Percentiles rank a stretch among this genome's conserved stretches.
Evolutionary conservation across 1,140 invertebrate species (phyloP).

Genomic region (Heliconius himera): DNA sequence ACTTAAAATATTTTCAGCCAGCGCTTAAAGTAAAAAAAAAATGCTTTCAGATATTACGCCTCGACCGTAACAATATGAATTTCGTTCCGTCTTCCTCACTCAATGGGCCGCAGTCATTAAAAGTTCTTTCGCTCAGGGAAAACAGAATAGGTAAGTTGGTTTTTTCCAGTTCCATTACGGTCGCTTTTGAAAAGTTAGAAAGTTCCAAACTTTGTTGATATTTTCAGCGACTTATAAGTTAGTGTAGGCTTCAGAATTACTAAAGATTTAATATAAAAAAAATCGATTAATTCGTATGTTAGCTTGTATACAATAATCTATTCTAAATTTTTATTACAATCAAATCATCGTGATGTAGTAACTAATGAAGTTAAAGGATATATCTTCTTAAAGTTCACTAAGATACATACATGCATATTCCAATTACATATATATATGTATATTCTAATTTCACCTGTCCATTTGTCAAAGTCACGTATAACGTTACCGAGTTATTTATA

Average conservation of each 20-base stretch:
- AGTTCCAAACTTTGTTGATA: constrained; percentile 17
- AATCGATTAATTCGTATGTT: neutral
- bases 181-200: constrained; percentile 31
- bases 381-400: neutral
- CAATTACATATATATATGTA: neutral
- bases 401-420: neutral
- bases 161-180: constrained; percentile 38
- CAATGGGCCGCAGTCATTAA: constrained; percentile 88
- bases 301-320: neutral
- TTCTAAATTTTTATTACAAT: neutral
- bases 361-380: neutral
- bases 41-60: constrained; percentile 86
- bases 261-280: constrained; percentile 1
- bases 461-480: neutral
- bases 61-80: constrained; percentile 90
- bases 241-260: neutral
- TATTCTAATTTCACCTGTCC: neutral
- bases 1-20: constrained; percentile 30
- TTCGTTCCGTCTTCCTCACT: constrained; percentile 89
- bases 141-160: constrained; percentile 90
- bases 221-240: neutral
- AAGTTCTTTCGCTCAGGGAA: constrained; percentile 86
- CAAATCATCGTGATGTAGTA: neutral
- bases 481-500: neutral
- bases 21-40: constrained; percentile 32